Evolutionary conservation across 1,140 invertebrate genomes (phyloP), one percentile per base, ranked within the genome.

Genomic region (Drosophila punjabiensis): DNA sequence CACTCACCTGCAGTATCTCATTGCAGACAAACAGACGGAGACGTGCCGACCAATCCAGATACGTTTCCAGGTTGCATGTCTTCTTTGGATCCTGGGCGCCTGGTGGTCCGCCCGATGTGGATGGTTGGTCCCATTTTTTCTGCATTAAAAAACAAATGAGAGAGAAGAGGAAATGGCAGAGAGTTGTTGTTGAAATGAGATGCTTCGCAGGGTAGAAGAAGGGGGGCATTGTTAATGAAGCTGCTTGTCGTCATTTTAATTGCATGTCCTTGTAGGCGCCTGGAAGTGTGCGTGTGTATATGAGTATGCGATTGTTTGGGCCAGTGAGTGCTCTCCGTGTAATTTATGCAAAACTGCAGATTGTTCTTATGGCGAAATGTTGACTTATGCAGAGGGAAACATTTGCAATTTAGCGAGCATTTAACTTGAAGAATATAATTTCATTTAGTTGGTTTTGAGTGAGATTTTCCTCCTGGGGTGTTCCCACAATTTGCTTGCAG

Each of bases 41-140:
- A 91, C 92, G 91, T 83, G 91, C 82, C 71, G 92, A 92, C 92
- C 92, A 93, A 60, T 93, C 85, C 60, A 93, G 73, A 71, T 93
- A 93, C 43, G 87, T 93, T 84, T 93, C 90, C 79, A 93, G 80
- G 74, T 93, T 93, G 65, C 92, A 93, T 32, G 92, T 93, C 81
- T 93, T 93, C 66, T 93, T 93, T 35, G 90, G 81, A 82, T 90
- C 87, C 77, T 93, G 92, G 43, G 66, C 82, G 48, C 88, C 84
- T 30, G 89, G 85, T 24, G 83, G 80, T 55, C 83, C 91, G 47
- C 89, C 81, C 41, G 91, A 86, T 39, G 89, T 73, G 60, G 71
- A 80, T 67, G 92, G 86, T 82, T 92, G 90, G 80, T 92, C 83
- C 86, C 81, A 91, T 65, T 92, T 92, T 66, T 87, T 92, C 82